phyloP scores from a whole-genome alignment of 2,113 vertebrate genomes.

The Marmota flaviventris region DNA sequence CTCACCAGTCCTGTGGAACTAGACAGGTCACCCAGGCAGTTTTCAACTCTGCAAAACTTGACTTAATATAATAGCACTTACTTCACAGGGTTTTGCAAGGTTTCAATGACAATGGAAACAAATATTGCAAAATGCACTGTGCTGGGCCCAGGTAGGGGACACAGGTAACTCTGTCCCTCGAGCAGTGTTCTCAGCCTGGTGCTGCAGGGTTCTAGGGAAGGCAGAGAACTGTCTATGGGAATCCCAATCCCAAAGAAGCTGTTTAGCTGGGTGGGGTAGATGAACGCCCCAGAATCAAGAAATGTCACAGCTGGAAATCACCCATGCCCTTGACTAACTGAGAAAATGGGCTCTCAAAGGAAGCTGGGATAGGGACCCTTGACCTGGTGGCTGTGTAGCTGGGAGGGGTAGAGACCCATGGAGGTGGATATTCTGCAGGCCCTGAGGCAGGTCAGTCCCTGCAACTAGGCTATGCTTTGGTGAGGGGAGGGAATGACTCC shows the following conservation, averaged over 20 bases:
- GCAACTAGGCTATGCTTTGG: background rate
- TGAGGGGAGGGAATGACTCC: background rate
- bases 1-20: background rate
- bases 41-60: background rate
- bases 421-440: background rate
- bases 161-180: background rate
- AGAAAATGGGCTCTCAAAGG: background rate
- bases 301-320: background rate
- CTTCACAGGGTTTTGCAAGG: slow-evolving; percentile 46
- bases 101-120: background rate
- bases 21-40: background rate
- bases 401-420: background rate
- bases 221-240: background rate
- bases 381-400: background rate
- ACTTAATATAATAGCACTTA: slow-evolving; percentile 71
- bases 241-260: background rate
- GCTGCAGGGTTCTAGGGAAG: background rate
- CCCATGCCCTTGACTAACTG: background rate
- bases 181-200: background rate
- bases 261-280: background rate
- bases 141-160: background rate
- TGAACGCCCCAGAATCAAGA: background rate
- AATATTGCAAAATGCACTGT: background rate
- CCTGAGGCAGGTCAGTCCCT: background rate
- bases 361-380: background rate